A percentile compares a stretch with the other conserved stretches of the same genome.
Evolutionary conservation across 2,113 vertebrate genomes (phyloP).

Genomic region (Chamaetylas fuelleborni): DNA sequence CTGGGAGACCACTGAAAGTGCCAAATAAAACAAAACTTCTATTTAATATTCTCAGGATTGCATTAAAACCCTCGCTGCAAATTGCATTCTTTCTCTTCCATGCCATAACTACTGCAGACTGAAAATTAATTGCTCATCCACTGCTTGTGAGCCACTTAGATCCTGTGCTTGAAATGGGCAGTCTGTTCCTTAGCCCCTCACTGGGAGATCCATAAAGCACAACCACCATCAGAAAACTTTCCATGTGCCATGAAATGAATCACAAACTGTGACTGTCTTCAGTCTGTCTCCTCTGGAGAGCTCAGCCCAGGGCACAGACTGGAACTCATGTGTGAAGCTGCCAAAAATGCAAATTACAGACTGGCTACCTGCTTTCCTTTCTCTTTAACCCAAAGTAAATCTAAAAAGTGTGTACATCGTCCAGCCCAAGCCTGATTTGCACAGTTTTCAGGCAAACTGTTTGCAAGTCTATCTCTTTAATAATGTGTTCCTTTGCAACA

Average conservation of each 20-base stretch:
- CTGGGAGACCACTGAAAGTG: not conserved
- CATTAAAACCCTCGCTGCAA: not conserved
- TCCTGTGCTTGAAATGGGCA: not conserved
- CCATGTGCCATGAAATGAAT: not conserved
- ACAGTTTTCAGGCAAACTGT: not conserved
- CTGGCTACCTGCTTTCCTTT: not conserved
- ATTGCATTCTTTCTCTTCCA: not conserved
- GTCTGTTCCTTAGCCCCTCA: not conserved
- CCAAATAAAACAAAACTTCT: not conserved
- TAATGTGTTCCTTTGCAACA: not conserved
- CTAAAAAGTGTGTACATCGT: not conserved
- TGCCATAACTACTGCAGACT: not conserved
- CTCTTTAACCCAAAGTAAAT: not conserved
- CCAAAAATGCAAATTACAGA: slow-evolving; percentile 14
- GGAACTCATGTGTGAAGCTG: not conserved
- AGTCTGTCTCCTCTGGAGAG: not conserved
- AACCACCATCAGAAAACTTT: not conserved
- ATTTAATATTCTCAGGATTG: slow-evolving; percentile 7
- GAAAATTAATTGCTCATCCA: not conserved
- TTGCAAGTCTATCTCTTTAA: not conserved
- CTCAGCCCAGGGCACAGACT: not conserved
- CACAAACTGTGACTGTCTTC: not conserved
- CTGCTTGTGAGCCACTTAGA: not conserved
- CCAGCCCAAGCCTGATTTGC: not conserved
- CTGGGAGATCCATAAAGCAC: not conserved